Evolutionary conservation across 2,888 invertebrate species (phyloP).

Genomic region (Stenotaenia linearis): DNA sequence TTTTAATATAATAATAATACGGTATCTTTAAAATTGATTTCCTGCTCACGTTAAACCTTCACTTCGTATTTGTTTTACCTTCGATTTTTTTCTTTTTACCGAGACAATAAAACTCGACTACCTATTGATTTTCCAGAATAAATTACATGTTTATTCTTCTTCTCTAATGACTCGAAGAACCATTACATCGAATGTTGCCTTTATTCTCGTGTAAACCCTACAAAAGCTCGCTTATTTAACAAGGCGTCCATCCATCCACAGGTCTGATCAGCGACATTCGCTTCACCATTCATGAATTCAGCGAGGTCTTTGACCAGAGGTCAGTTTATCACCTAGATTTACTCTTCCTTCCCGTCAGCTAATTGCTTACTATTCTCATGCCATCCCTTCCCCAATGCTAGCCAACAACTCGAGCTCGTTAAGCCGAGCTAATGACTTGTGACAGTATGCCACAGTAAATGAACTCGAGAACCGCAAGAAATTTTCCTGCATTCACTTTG

Average conservation of each 20-base stretch:
- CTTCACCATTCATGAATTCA: neutral
- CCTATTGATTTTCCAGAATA: neutral
- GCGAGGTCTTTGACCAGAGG: neutral
- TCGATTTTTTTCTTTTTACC: neutral
- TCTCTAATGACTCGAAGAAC: neutral
- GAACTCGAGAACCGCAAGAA: conserved; percentile 22
- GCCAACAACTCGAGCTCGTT: conserved; percentile 21
- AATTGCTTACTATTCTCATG: neutral
- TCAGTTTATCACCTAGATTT: conserved; percentile 10
- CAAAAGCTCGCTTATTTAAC: conserved; percentile 13
- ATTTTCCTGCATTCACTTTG: neutral
- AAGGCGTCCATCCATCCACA: neutral
- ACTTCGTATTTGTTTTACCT: neutral
- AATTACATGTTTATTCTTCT: neutral
- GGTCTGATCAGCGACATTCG: neutral
- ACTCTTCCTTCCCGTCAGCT: conserved; percentile 18
- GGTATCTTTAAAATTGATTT: neutral
- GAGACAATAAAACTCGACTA: neutral
- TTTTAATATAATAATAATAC: neutral
- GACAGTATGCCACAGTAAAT: conserved; percentile 26
- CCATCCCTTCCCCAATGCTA: neutral
- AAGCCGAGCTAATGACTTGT: conserved; percentile 17
- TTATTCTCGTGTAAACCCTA: neutral
- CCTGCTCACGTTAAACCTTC: neutral
- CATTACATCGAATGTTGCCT: neutral